phyloP scores from a whole-genome alignment of 2,797 vertebrate species.

The Characodon lateralis region DNA sequence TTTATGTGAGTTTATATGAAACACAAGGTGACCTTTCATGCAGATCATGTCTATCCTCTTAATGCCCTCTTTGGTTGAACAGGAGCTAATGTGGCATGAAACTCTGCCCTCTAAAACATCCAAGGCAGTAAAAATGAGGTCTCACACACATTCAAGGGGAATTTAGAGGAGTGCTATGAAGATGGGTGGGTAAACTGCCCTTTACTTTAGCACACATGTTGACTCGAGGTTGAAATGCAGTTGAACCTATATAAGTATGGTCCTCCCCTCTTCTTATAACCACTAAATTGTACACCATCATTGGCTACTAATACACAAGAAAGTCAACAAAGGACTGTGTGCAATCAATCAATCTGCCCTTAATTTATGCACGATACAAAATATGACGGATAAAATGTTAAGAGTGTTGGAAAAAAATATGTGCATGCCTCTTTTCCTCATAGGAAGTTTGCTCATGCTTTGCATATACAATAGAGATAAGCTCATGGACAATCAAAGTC shows the following conservation, averaged over 20 bases:
- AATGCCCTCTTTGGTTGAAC: slow-evolving; percentile 67
- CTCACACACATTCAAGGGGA: slow-evolving; percentile 58
- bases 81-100: slow-evolving; percentile 73
- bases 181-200: slow-evolving; percentile 56
- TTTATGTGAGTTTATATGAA: slow-evolving; percentile 50
- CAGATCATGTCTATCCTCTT: slow-evolving; percentile 47
- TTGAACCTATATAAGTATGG: background rate
- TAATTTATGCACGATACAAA: background rate
- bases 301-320: background rate
- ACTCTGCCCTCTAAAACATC: slow-evolving; percentile 60
- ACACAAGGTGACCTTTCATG: slow-evolving; percentile 53
- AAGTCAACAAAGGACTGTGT: background rate
- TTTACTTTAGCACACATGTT: slow-evolving; percentile 37
- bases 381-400: background rate
- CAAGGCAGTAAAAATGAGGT: slow-evolving; percentile 59
- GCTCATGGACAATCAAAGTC: background rate
- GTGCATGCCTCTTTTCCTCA: no score
- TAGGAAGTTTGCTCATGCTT: background rate
- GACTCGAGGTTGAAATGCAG: background rate
- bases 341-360: background rate
- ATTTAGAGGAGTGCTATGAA: slow-evolving; percentile 65
- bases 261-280: background rate
- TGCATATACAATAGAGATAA: background rate
- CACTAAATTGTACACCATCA: background rate
- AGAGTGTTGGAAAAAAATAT: background rate